Evolutionary conservation across 2,888 invertebrate species (phyloP), one percentile per base, ranked within the genome.

Genomic region (Ennomos quercinarius): DNA sequence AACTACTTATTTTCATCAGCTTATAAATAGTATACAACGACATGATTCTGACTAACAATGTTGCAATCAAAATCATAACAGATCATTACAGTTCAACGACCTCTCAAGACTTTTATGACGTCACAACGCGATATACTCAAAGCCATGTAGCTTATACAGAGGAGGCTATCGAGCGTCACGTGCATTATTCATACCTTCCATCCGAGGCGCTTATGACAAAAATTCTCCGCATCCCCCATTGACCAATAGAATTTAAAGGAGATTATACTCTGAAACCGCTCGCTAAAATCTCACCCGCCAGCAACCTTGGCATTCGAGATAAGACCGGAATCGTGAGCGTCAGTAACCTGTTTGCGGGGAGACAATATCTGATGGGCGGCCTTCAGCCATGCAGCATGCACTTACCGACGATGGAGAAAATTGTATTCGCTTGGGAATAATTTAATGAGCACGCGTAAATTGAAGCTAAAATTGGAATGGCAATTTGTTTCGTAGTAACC

Each of bases 171-270:
- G 10, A 13, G 27, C 36, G 11, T 77, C 69, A 70, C 73, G 81
- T 84, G 80, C 84, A 89, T 90, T 85, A 89, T 89, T 88, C 87
- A 89, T 87, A 62, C 76, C 76, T 75, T 77, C 72, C 34, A 13
- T 71, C 74, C 9, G 66, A 63, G 71, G 68, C 65, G 68, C 71
- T 73, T 76, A 78, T 77, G 45, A 84, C 86, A 83, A 86, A 86
- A 87, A 87, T 81, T 84, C 84, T 80, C 70, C 68, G 73, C 81
- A 84, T 84, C 82, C 74, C 70, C 73, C 69, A 72, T 64, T 77
- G 74, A 74, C 72, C 72, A 63, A 64, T 68, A 51, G 74, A 75
- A 78, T 80, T 76, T 70, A 65, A 71, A 74, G 71, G 73, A 66
- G 46, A 10, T 17, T 66, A 63, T 74, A 78, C 80, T 75, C 69